These are phyloP conservation scores for Brachionus plicatilis DNA, from an alignment of 1,140 invertebrate species.

Conservation along the genomic window DNA sequence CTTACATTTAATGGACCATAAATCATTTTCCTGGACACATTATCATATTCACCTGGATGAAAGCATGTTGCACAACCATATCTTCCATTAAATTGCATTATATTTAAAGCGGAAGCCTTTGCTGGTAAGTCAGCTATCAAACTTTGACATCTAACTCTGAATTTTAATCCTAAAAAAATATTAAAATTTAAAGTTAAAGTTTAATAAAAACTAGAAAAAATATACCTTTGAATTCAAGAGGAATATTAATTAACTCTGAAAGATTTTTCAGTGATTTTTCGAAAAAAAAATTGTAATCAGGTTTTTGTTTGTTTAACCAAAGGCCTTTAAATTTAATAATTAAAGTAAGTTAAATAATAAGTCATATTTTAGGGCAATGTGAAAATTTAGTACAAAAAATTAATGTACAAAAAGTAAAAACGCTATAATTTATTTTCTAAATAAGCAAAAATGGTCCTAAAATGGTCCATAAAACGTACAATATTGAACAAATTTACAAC, in stretches of 20 bases:
- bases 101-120: not conserved
- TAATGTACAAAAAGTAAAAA: not conserved
- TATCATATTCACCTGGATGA: not conserved
- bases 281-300: not conserved
- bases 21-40: not conserved
- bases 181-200: not conserved
- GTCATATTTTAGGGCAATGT: not conserved
- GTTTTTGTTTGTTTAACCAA: not conserved
- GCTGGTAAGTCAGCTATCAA: not conserved
- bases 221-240: not conserved
- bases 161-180: not conserved
- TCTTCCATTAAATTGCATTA: not conserved
- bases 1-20: not conserved
- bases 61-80: not conserved
- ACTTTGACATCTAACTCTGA: not conserved
- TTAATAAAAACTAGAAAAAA: not conserved
- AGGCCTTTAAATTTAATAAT: not conserved
- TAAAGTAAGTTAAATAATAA: not conserved
- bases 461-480: not conserved
- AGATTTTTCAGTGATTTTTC: not conserved
- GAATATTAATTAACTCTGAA: not conserved
- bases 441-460: not conserved
- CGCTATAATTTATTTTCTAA: not conserved
- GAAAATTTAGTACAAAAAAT: not conserved
- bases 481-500: not conserved